Conservation (phyloP, 2,113 vertebrate species). For the Tringa solitaria region DNA sequence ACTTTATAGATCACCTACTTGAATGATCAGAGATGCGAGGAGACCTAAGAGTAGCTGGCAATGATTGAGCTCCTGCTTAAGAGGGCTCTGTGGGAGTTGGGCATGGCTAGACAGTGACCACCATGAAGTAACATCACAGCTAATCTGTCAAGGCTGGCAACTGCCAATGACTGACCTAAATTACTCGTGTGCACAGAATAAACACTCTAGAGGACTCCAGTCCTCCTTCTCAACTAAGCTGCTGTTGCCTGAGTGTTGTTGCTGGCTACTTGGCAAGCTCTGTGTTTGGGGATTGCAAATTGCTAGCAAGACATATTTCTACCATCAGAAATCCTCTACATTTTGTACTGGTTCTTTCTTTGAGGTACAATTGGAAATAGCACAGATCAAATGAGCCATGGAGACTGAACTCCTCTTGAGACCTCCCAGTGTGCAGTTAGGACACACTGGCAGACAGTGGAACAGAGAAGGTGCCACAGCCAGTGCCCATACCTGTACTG, state of each 20-base stretch:
- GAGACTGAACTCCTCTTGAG: neutral
- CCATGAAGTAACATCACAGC: neutral
- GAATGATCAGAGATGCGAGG: neutral
- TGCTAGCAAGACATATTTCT: neutral
- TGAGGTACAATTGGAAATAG: neutral
- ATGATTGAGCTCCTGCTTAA: neutral
- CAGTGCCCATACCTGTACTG: neutral
- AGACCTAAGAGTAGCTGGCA: neutral
- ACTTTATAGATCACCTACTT: neutral
- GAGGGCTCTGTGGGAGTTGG: neutral
- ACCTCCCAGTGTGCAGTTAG: neutral
- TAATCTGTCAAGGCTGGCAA: neutral
- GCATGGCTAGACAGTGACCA: neutral
- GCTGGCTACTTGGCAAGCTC: neutral
- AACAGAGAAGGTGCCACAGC: neutral
- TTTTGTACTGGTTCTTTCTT: neutral
- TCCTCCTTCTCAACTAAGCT: neutral
- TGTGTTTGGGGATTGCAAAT: neutral
- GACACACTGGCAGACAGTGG: neutral
- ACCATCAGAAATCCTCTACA: rapidly evolving
- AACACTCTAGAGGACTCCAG: neutral
- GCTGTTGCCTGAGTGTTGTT: neutral
- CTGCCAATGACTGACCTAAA: neutral
- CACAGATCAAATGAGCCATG: neutral
- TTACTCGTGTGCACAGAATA: neutral